A percentile compares a stretch with the other conserved stretches of the same genome.
Conservation (phyloP, 2,888 invertebrate species). For the Saturnia japonica region DNA sequence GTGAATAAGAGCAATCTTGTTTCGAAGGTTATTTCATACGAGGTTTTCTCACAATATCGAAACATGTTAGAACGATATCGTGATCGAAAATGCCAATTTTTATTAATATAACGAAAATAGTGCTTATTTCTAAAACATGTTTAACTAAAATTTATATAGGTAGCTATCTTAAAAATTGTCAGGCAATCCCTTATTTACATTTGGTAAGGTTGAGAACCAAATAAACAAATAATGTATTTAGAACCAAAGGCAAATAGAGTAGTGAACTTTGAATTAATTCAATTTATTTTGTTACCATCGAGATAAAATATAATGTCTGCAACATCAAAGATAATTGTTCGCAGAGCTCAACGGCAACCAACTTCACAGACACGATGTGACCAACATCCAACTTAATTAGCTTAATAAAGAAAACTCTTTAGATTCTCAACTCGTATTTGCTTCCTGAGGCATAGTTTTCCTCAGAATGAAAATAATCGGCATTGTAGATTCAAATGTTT, state of each 20-base stretch:
- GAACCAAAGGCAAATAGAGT: background rate
- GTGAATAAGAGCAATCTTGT: background rate
- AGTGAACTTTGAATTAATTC: background rate
- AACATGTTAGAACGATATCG: background rate
- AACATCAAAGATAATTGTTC: background rate
- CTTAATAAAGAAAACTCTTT: too few relatives aligned
- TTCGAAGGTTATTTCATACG: background rate
- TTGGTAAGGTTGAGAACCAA: background rate
- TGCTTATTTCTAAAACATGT: background rate
- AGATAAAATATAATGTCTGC: background rate
- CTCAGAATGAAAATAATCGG: too few relatives aligned
- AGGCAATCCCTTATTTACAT: background rate
- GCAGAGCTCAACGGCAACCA: background rate
- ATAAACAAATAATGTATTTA: background rate
- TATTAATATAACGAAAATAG: background rate
- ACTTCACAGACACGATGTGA: background rate
- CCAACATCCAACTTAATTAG: background rate
- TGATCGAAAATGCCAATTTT: background rate
- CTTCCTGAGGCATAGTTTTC: background rate
- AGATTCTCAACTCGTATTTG: background rate
- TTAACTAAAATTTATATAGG: too few relatives aligned
- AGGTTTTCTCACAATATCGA: background rate
- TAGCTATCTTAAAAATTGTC: background rate
- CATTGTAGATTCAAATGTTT: too few relatives aligned
- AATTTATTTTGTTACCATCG: background rate